phyloP scores from a whole-genome alignment of 2,888 invertebrate species.

The Pterobdella sp. region DNA sequence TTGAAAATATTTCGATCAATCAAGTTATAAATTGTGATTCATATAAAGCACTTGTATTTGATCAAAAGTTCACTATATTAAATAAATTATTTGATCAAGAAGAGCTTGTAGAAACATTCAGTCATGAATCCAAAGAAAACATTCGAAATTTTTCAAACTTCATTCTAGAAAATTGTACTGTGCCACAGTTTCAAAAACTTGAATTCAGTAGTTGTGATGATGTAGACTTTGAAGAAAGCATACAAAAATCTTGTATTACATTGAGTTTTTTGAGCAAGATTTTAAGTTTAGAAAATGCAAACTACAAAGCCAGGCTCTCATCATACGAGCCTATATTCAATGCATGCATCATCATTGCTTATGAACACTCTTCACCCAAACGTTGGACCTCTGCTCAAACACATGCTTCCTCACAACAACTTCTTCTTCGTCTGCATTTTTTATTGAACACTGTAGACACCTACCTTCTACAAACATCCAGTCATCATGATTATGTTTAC shows the following conservation, averaged over 20 bases:
- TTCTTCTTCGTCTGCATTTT: neutral
- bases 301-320: neutral
- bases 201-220: neutral
- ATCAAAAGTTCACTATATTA: neutral
- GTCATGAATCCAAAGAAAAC: neutral
- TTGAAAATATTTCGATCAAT: neutral
- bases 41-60: neutral
- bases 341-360: neutral
- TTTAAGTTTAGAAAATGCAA: neutral
- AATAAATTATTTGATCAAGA: neutral
- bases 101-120: neutral
- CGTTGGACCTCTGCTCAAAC: neutral
- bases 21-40: neutral
- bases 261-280: neutral
- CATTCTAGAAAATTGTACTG: neutral
- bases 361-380: neutral
- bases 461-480: neutral
- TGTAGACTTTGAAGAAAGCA: neutral
- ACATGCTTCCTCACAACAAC: neutral
- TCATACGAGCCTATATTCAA: neutral
- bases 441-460: neutral
- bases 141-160: neutral
- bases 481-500: constrained; percentile 5
- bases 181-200: neutral
- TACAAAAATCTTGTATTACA: neutral